Evolutionary conservation across 2,113 vertebrate genomes (phyloP).

Genomic region (Microcebus ravelobensis): DNA sequence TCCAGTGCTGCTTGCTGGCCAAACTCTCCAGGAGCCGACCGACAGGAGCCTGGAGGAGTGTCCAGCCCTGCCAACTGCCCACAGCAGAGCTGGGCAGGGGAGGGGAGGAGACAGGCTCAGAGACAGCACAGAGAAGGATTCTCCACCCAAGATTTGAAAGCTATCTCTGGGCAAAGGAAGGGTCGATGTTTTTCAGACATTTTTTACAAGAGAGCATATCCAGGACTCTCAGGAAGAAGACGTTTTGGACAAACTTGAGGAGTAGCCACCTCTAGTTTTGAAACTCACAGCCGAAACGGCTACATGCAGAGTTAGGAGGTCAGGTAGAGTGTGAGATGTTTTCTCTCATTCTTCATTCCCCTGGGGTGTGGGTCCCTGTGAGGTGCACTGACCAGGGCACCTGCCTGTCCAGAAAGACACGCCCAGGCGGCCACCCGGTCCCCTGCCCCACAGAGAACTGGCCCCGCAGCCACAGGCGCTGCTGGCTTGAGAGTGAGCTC

Average conservation of each 20-base stretch:
- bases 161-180: not conserved
- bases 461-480: not conserved
- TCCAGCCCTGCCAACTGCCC: not conserved
- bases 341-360: not conserved
- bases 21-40: not conserved
- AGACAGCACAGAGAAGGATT: not conserved
- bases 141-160: not conserved
- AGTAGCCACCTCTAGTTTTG: not conserved
- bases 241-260: not conserved
- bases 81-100: not conserved
- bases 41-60: not conserved
- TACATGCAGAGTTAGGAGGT: not conserved
- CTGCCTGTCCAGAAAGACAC: not conserved
- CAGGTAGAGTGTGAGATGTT: rapidly evolving
- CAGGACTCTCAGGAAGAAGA: not conserved
- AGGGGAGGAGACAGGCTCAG: not conserved
- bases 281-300: not conserved
- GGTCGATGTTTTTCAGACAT: not conserved
- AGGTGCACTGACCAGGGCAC: not conserved
- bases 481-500: not conserved
- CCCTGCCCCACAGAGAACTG: not conserved
- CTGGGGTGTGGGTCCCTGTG: not conserved
- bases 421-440: not conserved
- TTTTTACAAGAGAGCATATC: not conserved
- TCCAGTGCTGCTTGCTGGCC: not conserved